Percentiles rank a stretch among this genome's conserved stretches.
Conservation (phyloP, 2,113 vertebrate species). For the Nothoprocta pentlandii region DNA sequence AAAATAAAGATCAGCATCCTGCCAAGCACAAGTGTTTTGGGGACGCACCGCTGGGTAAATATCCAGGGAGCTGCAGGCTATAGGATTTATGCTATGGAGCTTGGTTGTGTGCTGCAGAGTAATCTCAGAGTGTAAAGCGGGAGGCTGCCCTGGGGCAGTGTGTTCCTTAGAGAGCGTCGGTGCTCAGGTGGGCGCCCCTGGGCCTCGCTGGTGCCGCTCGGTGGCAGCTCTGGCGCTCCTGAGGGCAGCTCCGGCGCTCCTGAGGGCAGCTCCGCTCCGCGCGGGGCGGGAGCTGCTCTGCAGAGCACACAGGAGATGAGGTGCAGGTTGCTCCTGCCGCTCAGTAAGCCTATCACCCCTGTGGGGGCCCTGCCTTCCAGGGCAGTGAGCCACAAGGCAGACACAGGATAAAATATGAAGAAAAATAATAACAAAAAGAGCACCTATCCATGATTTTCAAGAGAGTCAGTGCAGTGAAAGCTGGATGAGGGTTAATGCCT, state of each 20-base stretch:
- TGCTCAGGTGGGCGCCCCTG: not conserved
- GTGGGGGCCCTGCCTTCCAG: not conserved
- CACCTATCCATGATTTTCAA: not conserved
- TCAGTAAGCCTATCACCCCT: not conserved
- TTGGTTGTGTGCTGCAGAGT: not conserved
- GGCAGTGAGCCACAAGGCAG: not conserved
- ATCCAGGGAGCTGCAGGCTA: not conserved
- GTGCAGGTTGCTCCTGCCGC: fast-evolving
- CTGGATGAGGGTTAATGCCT: not conserved
- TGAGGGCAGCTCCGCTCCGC: not conserved
- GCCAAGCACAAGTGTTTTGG: slow-evolving; percentile 9
- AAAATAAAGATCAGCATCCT: slow-evolving; percentile 21
- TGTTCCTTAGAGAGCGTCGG: not conserved
- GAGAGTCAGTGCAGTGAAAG: not conserved
- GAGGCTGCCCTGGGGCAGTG: not conserved
- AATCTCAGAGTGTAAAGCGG: not conserved
- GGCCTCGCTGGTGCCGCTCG: not conserved
- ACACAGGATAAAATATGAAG: not conserved
- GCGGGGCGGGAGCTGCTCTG: not conserved
- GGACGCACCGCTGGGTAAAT: not conserved
- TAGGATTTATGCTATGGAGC: not conserved
- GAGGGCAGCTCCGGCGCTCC: not conserved
- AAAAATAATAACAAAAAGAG: not conserved
- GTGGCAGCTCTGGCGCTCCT: not conserved
- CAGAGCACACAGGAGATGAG: not conserved